Evolutionary conservation across 2,797 vertebrate species (phyloP).

Genomic region (Mormyrus hasselquistii): DNA sequence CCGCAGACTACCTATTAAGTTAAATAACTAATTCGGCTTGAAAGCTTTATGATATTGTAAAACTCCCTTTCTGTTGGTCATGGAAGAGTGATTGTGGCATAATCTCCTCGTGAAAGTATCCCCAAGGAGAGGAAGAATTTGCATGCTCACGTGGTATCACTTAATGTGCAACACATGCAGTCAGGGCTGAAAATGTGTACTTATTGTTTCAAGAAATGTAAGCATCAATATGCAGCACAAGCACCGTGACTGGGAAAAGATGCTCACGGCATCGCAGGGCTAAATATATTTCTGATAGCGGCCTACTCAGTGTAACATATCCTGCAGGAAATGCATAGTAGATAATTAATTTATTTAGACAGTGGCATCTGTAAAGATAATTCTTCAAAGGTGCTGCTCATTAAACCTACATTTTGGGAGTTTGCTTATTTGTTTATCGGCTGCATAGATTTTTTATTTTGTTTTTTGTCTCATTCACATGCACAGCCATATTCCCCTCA

Average conservation of each 20-base stretch:
- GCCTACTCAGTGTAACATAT: not conserved
- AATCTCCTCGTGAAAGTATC: constrained; percentile 25
- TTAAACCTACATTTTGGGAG: not conserved
- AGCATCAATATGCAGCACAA: not conserved
- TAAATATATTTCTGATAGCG: not conserved
- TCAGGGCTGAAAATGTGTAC: not conserved
- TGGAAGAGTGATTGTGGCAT: constrained; percentile 25
- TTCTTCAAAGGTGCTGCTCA: not conserved
- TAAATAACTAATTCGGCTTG: constrained; percentile 61
- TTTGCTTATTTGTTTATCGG: not conserved
- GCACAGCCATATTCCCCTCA: not conserved
- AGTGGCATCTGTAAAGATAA: not conserved
- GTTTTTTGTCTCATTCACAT: not conserved
- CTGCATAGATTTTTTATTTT: not conserved
- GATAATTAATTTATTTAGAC: not conserved
- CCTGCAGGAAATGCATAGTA: not conserved
- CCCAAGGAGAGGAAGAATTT: not conserved
- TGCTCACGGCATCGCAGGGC: not conserved
- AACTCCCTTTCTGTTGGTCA: constrained; percentile 34
- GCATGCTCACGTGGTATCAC: not conserved
- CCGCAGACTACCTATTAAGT: constrained; percentile 60
- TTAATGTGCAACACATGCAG: not conserved
- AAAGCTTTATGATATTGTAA: constrained; percentile 60
- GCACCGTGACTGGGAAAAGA: not conserved
- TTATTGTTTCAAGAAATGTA: not conserved